phyloP scores from a whole-genome alignment of 2,888 invertebrate genomes.

The Cerceris rybyensis region DNA sequence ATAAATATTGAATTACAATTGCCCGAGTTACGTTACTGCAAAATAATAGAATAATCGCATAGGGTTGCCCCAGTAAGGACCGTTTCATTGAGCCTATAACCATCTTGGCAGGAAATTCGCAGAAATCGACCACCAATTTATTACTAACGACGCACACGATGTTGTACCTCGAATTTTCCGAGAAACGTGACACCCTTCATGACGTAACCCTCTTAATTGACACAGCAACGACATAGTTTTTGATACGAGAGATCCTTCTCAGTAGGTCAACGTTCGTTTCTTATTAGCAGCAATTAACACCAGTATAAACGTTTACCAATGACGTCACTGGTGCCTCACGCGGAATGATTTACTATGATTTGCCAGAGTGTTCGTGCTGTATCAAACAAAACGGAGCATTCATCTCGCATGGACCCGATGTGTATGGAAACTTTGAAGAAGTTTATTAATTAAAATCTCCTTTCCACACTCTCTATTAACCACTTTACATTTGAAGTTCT shows the following conservation, averaged over 20 bases:
- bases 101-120: neutral
- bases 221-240: slow-evolving; percentile 40
- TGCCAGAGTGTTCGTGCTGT: slow-evolving; percentile 19
- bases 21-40: too few relatives aligned
- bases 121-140: slow-evolving; percentile 8
- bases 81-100: too few relatives aligned
- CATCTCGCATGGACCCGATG: neutral
- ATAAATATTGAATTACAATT: too few relatives aligned
- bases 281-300: slow-evolving; percentile 63
- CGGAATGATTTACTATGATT: slow-evolving; percentile 43
- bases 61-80: too few relatives aligned
- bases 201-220: slow-evolving; percentile 52
- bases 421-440: neutral
- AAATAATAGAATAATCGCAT: too few relatives aligned
- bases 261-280: slow-evolving; percentile 64
- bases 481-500: neutral
- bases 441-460: too few relatives aligned
- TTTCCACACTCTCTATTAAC: too few relatives aligned
- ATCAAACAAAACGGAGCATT: slow-evolving; percentile 2
- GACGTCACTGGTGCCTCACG: slow-evolving; percentile 54
- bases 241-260: slow-evolving; percentile 30
- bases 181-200: neutral
- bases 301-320: slow-evolving; percentile 56
- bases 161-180: slow-evolving; percentile 19
- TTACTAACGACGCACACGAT: neutral